phyloP scores from a whole-genome alignment of 2,888 invertebrate genomes.

The Epirrita christyi region DNA sequence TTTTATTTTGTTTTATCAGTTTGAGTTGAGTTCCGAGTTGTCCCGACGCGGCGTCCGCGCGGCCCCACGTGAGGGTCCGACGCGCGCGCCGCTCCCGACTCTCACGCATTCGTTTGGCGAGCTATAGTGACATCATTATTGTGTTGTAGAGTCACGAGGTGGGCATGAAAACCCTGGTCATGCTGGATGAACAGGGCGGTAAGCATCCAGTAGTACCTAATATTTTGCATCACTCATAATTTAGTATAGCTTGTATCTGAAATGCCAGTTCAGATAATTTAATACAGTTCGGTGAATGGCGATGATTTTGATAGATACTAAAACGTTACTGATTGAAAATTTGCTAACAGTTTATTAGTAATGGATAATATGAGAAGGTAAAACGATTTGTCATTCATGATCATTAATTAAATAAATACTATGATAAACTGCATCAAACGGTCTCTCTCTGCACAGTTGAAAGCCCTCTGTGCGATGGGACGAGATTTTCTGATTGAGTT shows the following conservation, averaged over 20 bases:
- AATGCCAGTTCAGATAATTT: constrained; percentile 78
- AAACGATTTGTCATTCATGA: constrained; percentile 73
- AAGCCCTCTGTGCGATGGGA: constrained; percentile 51
- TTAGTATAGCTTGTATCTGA: constrained; percentile 82
- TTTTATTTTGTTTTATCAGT: constrained; percentile 73
- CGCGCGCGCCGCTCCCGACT: constrained; percentile 62
- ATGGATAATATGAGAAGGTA: constrained; percentile 76
- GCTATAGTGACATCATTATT: constrained; percentile 86
- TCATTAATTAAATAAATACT: constrained; percentile 67
- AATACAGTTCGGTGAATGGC: constrained; percentile 70
- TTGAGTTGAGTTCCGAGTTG: constrained; percentile 72
- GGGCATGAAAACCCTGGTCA: constrained; percentile 99
- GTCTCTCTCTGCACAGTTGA: constrained; percentile 54
- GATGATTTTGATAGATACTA: constrained; percentile 63
- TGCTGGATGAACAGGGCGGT: constrained; percentile 99
- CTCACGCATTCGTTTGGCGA: constrained; percentile 79
- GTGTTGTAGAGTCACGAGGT: constrained; percentile 99
- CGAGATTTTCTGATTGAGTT: constrained; percentile 64
- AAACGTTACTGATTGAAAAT: constrained; percentile 64
- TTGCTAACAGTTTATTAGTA: constrained; percentile 75
- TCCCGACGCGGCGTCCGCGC: constrained; percentile 58
- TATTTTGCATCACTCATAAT: constrained; percentile 81
- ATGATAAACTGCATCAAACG: constrained; percentile 62
- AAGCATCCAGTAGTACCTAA: constrained; percentile 89
- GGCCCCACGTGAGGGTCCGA: constrained; percentile 36